phyloP scores from a whole-genome alignment of 2,797 vertebrate species.

The Syngnathus rostellatus region DNA sequence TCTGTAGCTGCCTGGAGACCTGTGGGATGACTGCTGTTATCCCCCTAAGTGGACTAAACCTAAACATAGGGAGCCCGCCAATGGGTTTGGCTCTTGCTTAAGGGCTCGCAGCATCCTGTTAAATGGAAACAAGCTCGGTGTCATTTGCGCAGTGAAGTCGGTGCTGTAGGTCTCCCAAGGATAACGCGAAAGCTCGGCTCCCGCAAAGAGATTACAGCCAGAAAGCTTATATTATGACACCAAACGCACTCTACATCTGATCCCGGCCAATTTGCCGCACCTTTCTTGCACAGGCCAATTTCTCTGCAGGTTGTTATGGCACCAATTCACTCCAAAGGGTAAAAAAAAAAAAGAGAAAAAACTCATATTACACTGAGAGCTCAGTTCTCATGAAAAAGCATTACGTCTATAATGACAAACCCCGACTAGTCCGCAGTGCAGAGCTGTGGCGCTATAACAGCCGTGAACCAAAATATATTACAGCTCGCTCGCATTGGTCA shows the following conservation, averaged over 20 bases:
- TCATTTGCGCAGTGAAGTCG: conserved; percentile 35
- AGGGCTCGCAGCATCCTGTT: conserved; percentile 45
- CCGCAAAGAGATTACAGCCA: conserved; percentile 10
- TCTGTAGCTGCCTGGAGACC: conserved; percentile 24
- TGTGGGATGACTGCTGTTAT: conserved; percentile 39
- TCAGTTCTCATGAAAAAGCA: conserved; percentile 41
- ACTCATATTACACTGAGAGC: conserved; percentile 5
- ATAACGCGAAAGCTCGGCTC: conserved; percentile 21
- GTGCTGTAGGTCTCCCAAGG: conserved; percentile 33
- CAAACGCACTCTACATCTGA: conserved; percentile 18
- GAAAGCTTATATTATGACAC: conserved; percentile 24
- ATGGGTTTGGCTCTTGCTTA: conserved; percentile 32
- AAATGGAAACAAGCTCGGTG: conserved; percentile 34
- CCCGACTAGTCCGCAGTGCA: conserved; percentile 23
- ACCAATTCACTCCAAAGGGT: conserved; percentile 11
- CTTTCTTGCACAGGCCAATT: conserved; percentile 14
- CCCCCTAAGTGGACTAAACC: conserved; percentile 45
- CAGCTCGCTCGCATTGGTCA: conserved; percentile 45
- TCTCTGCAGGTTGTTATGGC: conserved; percentile 23
- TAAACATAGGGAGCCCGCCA: conserved; percentile 38
- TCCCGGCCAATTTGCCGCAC: conserved; percentile 22
- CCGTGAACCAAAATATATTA: conserved; percentile 40
- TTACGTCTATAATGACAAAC: conserved; percentile 28
- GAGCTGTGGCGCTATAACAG: conserved; percentile 29
- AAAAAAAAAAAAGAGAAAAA: neutral